Percentiles rank a stretch among this genome's conserved stretches.
Conservation (phyloP, 2,113 vertebrate species). For the Pseudorectes ferrugineus region DNA sequence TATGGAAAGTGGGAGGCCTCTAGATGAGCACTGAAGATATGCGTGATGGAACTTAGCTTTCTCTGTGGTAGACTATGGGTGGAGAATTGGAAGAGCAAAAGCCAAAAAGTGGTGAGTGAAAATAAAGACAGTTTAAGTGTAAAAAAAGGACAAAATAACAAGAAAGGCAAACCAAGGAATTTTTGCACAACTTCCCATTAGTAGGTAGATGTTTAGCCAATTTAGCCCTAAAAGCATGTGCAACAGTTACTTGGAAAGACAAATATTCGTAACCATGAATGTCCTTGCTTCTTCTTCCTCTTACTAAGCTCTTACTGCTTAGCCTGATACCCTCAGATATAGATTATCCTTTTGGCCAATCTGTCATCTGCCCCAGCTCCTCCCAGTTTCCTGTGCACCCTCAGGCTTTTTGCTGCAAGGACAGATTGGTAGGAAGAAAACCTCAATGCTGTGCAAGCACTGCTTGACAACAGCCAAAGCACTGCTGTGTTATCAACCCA, state of each 20-base stretch:
- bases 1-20: neutral
- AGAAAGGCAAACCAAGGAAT: neutral
- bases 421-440: neutral
- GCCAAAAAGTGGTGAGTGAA: neutral
- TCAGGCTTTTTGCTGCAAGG: neutral
- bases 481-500: neutral
- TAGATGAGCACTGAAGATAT: neutral
- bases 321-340: no score
- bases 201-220: neutral
- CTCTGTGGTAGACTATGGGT: neutral
- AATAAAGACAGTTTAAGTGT: neutral
- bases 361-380: neutral
- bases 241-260: neutral
- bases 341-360: neutral
- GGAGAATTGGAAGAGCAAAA: neutral
- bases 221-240: neutral
- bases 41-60: rapidly evolving
- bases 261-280: neutral
- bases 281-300: neutral
- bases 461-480: neutral
- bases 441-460: neutral
- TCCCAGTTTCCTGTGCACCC: neutral
- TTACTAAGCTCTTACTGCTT: neutral
- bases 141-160: neutral
- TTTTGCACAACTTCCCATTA: neutral